phyloP scores from a whole-genome alignment of 2,888 invertebrate genomes.

The Stenichneumon culpator region DNA sequence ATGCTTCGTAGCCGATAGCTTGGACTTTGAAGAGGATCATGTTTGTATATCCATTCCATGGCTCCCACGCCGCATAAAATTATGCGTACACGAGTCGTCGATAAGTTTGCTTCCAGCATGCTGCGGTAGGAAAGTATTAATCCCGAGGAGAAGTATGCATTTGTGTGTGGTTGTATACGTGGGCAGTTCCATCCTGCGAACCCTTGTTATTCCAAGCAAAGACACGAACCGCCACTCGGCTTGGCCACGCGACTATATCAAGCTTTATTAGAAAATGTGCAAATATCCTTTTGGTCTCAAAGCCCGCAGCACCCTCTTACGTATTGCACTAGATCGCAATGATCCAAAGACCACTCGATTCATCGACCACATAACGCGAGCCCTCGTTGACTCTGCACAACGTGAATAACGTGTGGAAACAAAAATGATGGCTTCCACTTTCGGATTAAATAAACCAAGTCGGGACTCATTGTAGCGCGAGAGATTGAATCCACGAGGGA shows the following conservation, averaged over 20 bases:
- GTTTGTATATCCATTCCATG: neutral
- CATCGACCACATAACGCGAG: constrained; percentile 41
- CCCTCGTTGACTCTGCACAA: constrained; percentile 61
- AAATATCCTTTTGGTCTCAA: constrained; percentile 72
- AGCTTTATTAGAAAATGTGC: constrained; percentile 84
- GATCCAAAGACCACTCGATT: constrained; percentile 62
- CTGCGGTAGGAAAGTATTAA: constrained; percentile 46
- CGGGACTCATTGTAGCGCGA: constrained; percentile 1
- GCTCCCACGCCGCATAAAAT: constrained; percentile 50
- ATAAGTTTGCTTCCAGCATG: constrained; percentile 44
- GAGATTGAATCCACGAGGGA: constrained; percentile 64
- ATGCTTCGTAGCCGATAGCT: neutral
- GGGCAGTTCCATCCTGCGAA: constrained; percentile 57
- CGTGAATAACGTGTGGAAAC: constrained; percentile 51
- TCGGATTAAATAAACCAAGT: constrained; percentile 22
- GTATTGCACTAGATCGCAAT: constrained; percentile 48
- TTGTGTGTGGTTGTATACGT: constrained; percentile 15
- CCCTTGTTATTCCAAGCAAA: constrained; percentile 83
- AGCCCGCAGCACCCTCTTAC: constrained; percentile 39
- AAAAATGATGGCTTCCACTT: constrained; percentile 35
- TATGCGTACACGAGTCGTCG: constrained; percentile 32
- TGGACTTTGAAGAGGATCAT: neutral
- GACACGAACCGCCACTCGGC: constrained; percentile 80
- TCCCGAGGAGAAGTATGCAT: constrained; percentile 34
- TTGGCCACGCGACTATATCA: constrained; percentile 80